Evolutionary conservation across 2,888 invertebrate genomes (phyloP).

Genomic region (Apamea anceps): DNA sequence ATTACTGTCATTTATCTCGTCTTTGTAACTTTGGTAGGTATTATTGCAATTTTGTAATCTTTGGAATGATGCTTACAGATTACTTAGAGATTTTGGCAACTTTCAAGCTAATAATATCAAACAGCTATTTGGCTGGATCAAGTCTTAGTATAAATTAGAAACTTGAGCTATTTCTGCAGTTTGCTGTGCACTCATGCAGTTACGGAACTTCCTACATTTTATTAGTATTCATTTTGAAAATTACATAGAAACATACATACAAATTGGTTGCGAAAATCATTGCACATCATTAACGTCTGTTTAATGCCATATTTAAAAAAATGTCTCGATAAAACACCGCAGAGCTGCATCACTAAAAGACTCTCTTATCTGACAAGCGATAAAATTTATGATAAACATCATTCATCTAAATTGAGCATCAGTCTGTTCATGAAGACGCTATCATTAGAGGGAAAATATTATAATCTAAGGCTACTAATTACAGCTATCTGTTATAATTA

Average conservation of each 20-base stretch:
- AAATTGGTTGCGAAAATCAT: background rate
- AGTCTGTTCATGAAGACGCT: conserved; percentile 8
- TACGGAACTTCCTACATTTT: background rate
- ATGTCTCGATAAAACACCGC: background rate
- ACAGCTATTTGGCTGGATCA: background rate
- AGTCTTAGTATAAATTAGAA: background rate
- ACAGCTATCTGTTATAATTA: conserved; percentile 49
- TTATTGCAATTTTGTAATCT: background rate
- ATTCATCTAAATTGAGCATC: conserved; percentile 24
- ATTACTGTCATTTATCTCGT: background rate
- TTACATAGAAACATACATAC: background rate
- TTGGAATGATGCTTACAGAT: background rate
- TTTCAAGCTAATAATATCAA: background rate
- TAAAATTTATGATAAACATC: conserved; percentile 3
- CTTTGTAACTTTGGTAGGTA: background rate
- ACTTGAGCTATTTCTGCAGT: background rate
- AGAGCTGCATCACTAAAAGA: background rate
- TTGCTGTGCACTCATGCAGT: background rate
- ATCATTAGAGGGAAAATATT: conserved; percentile 13
- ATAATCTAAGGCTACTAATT: conserved; percentile 25
- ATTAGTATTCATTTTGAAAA: background rate
- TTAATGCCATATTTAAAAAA: background rate
- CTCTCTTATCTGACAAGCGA: background rate
- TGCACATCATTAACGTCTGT: background rate
- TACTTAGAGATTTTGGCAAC: background rate